Percentiles rank a stretch among this genome's conserved stretches.
These are phyloP conservation scores for Acanthurus tractus DNA, from an alignment of 2,797 vertebrate species.

Conservation along the genomic window DNA sequence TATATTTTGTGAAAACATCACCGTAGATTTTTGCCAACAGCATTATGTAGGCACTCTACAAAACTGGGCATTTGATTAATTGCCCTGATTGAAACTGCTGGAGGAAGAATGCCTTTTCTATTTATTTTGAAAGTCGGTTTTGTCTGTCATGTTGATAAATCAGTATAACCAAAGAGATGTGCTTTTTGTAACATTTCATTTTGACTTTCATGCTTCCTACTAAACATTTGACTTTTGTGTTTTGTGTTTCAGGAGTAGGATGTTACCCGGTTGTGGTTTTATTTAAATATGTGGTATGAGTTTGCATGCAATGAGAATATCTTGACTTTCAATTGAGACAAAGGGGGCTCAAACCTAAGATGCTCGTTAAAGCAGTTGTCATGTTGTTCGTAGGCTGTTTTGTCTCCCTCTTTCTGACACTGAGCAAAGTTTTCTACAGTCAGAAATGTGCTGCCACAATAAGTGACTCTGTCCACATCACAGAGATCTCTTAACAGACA, in stretches of 20 bases:
- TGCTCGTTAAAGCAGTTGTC: not conserved
- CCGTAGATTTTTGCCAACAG: not conserved
- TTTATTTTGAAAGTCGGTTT: not conserved
- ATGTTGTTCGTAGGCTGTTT: constrained; percentile 5
- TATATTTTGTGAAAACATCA: not conserved
- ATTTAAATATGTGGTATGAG: constrained; percentile 34
- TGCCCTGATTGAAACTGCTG: not conserved
- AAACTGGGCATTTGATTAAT: too few species aligned
- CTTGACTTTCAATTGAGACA: constrained; percentile 4
- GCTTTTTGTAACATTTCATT: not conserved
- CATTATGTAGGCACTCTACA: too few species aligned
- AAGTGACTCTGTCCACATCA: constrained; percentile 76
- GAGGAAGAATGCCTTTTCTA: not conserved
- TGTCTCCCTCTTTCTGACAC: constrained; percentile 11
- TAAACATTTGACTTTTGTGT: constrained; percentile 11
- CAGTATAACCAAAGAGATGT: not conserved
- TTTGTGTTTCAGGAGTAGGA: constrained; percentile 36
- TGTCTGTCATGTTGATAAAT: not conserved
- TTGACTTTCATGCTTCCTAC: not conserved
- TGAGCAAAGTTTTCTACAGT: constrained; percentile 19
- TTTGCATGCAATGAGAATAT: constrained; percentile 33
- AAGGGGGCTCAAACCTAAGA: constrained; percentile 4
- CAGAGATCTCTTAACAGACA: constrained; percentile 43
- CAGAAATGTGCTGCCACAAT: constrained; percentile 57
- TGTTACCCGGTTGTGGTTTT: constrained; percentile 50